These are phyloP conservation scores for Astreopora myriophthalma DNA, from an alignment of 64 coral and sea anemone genomes.

Conservation along the genomic window DNA sequence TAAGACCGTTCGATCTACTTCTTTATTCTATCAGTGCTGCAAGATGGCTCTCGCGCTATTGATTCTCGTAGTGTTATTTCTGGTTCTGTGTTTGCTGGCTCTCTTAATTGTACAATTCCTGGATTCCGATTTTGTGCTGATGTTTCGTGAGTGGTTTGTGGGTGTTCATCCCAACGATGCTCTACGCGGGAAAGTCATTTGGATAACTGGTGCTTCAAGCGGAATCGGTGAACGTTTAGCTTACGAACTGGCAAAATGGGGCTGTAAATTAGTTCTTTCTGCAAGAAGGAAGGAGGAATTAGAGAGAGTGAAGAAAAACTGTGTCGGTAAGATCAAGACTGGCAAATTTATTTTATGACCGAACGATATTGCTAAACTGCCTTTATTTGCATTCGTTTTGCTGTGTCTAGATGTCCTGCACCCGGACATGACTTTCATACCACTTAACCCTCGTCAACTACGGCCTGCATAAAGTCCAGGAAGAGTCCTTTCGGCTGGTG, in stretches of 20 bases:
- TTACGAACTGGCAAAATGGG: constrained; percentile 69
- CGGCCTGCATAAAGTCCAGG: too few species aligned
- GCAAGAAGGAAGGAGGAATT: constrained; percentile 72
- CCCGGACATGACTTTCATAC: too few species aligned
- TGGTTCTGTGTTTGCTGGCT: constrained; percentile 16
- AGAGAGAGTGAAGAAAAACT: constrained; percentile 77
- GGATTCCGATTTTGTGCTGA: constrained; percentile 59
- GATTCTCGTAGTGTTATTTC: background rate
- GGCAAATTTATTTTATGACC: background rate
- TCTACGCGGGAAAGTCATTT: constrained; percentile 55
- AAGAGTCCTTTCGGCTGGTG: too few species aligned
- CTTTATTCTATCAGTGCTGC: background rate
- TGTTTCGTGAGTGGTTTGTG: constrained; percentile 47
- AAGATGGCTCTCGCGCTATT: background rate
- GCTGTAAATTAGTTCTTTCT: constrained; percentile 75
- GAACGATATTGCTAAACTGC: background rate
- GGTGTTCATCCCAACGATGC: constrained; percentile 29
- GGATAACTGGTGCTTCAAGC: constrained; percentile 80
- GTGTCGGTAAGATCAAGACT: constrained; percentile 48
- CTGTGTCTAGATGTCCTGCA: background rate
- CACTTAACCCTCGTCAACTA: too few species aligned
- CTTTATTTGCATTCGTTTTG: background rate
- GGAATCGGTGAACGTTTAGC: constrained; percentile 76
- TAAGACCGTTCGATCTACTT: too few species aligned
- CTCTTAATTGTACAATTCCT: constrained; percentile 21